Evolutionary conservation across 2,888 invertebrate genomes (phyloP).

Genomic region (Caenorhabditis afra): DNA sequence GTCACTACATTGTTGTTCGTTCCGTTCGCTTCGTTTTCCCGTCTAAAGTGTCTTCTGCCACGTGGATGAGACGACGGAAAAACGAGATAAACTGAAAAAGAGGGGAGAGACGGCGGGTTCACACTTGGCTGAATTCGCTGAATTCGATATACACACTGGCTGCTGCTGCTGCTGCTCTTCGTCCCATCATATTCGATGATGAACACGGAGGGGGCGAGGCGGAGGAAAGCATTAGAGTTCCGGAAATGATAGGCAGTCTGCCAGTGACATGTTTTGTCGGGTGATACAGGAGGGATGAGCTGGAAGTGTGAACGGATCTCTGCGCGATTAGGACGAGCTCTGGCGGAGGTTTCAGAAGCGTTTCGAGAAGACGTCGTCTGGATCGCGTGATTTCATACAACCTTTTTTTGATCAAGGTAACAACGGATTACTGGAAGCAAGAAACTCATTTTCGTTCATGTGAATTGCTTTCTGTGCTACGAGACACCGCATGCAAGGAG

Average conservation of each 20-base stretch:
- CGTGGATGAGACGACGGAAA: constrained; percentile 25
- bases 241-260: not conserved
- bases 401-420: no score
- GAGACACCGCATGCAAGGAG: no score
- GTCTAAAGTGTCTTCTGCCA: constrained; percentile 15
- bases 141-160: constrained; percentile 24
- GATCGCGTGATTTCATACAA: no score
- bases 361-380: no score
- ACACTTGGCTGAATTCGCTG: constrained; percentile 36
- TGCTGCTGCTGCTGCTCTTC: no score
- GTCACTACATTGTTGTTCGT: constrained; percentile 16
- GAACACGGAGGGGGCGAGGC: constrained; percentile 2
- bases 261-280: constrained; percentile 6
- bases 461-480: no score
- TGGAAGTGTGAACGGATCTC: not conserved
- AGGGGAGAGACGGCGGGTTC: not conserved
- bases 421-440: no score
- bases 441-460: no score
- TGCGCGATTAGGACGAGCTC: no score
- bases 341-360: no score
- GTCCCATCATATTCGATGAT: constrained; percentile 29
- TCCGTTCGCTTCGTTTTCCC: no score
- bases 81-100: constrained; percentile 12
- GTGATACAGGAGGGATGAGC: not conserved
- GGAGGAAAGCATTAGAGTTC: not conserved